Percentiles rank a stretch among this genome's conserved stretches.
Evolutionary conservation across 2,888 invertebrate genomes (phyloP).

Genomic region (Hypselothyrea guttata): DNA sequence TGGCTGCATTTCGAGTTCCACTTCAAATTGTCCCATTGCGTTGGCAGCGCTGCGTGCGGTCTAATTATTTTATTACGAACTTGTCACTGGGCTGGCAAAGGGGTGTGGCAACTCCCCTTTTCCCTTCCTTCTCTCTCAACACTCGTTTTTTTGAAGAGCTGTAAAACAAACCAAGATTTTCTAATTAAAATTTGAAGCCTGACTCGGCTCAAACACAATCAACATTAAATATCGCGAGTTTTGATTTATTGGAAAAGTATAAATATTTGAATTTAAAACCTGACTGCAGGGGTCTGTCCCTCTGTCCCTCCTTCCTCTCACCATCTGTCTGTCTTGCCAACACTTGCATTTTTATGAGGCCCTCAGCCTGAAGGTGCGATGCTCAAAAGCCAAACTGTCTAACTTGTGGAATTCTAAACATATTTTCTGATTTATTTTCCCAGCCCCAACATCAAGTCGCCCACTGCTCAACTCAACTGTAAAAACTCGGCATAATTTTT

Average conservation of each 20-base stretch:
- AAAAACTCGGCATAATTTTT: slow-evolving; percentile 73
- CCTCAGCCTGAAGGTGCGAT: slow-evolving; percentile 34
- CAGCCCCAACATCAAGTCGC: slow-evolving; percentile 18
- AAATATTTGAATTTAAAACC: slow-evolving; percentile 42
- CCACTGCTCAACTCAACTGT: slow-evolving; percentile 49
- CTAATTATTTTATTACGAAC: slow-evolving; percentile 76
- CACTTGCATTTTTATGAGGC: slow-evolving; percentile 54
- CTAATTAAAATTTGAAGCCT: slow-evolving; percentile 70
- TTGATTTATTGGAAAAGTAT: slow-evolving; percentile 63
- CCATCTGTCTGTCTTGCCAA: slow-evolving; percentile 58
- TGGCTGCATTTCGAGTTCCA: slow-evolving; percentile 32
- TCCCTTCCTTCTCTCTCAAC: neutral
- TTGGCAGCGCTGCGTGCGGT: slow-evolving; percentile 67
- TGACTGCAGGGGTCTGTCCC: slow-evolving; percentile 19
- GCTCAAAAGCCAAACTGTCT: slow-evolving; percentile 49
- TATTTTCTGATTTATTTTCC: slow-evolving; percentile 63
- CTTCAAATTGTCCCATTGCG: slow-evolving; percentile 39
- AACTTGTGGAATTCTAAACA: slow-evolving; percentile 36
- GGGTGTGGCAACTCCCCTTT: slow-evolving; percentile 25
- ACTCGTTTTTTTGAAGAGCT: too few species aligned
- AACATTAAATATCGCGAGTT: slow-evolving; percentile 42
- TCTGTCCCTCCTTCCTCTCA: too few species aligned
- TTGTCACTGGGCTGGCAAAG: slow-evolving; percentile 25
- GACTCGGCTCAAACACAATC: slow-evolving; percentile 19
- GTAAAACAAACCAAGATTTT: slow-evolving; percentile 40